Conservation (phyloP, 2,888 invertebrate genomes). For the Proisotoma minuta region DNA sequence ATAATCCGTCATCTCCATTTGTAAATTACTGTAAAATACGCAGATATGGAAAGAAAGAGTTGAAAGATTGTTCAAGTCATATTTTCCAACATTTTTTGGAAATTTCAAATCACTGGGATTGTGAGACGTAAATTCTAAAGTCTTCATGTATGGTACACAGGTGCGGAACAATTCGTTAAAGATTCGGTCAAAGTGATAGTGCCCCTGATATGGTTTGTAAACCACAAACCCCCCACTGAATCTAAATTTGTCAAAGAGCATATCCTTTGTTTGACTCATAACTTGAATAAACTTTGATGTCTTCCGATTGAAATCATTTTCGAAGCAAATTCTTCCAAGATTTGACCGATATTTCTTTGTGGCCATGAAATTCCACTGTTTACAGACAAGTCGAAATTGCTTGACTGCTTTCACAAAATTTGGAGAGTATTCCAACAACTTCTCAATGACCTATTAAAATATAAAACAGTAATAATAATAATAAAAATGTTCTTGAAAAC, state of each 20-base stretch:
- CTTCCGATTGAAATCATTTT: slow-evolving; percentile 19
- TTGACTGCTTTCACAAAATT: slow-evolving; percentile 9
- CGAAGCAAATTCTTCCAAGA: slow-evolving; percentile 17
- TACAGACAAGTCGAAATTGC: slow-evolving; percentile 21
- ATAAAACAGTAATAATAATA: background rate
- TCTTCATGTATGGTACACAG: slow-evolving; percentile 16
- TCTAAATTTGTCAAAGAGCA: slow-evolving; percentile 22
- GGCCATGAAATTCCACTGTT: slow-evolving; percentile 14
- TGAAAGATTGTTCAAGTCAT: slow-evolving; percentile 6
- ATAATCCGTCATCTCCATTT: slow-evolving; percentile 16
- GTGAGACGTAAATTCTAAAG: slow-evolving; percentile 18
- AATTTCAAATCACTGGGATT: slow-evolving; percentile 19
- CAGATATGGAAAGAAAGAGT: slow-evolving; percentile 20
- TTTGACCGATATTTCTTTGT: slow-evolving; percentile 18
- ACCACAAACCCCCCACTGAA: slow-evolving; percentile 23
- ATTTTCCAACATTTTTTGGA: slow-evolving; percentile 10
- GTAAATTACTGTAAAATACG: slow-evolving; percentile 17
- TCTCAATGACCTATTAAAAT: slow-evolving; percentile 19
- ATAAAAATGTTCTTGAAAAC: background rate
- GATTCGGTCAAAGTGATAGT: slow-evolving; percentile 15
- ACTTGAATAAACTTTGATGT: slow-evolving; percentile 21
- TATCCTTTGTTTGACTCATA: slow-evolving; percentile 13
- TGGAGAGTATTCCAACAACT: slow-evolving; percentile 6
- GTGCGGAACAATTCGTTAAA: slow-evolving; percentile 16
- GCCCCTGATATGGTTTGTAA: slow-evolving; percentile 17